Conservation (phyloP, 2,888 invertebrate species). For the Cremastinae sp. region DNA sequence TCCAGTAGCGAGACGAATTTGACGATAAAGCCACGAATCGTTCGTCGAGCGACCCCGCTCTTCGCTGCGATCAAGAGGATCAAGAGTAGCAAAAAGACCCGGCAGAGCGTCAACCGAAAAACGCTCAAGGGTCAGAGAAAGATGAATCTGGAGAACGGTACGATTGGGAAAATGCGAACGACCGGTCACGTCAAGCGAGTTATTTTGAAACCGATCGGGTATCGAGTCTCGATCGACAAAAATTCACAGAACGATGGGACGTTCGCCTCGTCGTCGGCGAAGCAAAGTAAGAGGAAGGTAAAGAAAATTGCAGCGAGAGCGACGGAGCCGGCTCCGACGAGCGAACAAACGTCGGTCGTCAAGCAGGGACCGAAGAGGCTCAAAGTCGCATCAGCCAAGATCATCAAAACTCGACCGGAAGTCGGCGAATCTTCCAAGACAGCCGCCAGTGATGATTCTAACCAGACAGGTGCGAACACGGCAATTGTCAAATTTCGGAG, state of each 20-base stretch:
- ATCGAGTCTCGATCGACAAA: constrained; percentile 26
- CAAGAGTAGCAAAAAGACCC: constrained; percentile 69
- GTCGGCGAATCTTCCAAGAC: constrained; percentile 69
- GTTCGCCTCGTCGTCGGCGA: background rate
- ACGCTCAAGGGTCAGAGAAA: constrained; percentile 67
- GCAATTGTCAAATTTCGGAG: constrained; percentile 60
- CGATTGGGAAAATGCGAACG: constrained; percentile 55
- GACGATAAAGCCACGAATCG: constrained; percentile 68
- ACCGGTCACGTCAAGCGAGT: constrained; percentile 57
- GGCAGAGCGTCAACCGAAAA: constrained; percentile 68
- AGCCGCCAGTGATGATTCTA: constrained; percentile 22
- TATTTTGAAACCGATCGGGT: constrained; percentile 50
- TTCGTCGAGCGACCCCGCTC: constrained; percentile 70
- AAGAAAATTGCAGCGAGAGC: too few relatives aligned
- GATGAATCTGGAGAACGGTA: constrained; percentile 61
- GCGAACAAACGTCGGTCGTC: constrained; percentile 70
- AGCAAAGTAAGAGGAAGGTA: too few relatives aligned
- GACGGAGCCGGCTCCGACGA: constrained; percentile 4
- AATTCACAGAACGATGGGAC: constrained; percentile 33
- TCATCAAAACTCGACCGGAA: constrained; percentile 67
- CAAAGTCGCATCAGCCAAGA: constrained; percentile 69
- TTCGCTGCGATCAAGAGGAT: constrained; percentile 73
- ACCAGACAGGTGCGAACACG: constrained; percentile 1
- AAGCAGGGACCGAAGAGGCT: constrained; percentile 74
- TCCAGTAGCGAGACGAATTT: constrained; percentile 66